Base-by-base conservation (phyloP, 2,888 invertebrate genomes). In the Lasioglossum zephyrum region DNA sequence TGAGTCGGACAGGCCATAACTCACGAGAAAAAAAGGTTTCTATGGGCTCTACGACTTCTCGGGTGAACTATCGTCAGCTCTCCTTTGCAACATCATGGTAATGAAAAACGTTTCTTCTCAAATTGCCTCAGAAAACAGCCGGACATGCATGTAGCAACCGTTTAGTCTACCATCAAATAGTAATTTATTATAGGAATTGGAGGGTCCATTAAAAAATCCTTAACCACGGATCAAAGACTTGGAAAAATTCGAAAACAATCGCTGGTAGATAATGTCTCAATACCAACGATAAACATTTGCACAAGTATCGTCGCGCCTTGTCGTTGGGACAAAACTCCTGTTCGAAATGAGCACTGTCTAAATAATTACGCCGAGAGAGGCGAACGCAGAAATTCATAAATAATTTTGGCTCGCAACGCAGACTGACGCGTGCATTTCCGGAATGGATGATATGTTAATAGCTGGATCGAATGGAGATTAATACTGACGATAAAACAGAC, bases 371-470 rank as follows among this genome's bases (percentile, higher is more conserved):
- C 2, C 18, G 2, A 49, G 49, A 6, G 22, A 22, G 8, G 22
- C 22, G 36, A 39, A 18, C 18, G 69, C 3, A 8, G 8, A 69
- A 69, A 16, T 69, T 22, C 9, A 18, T 22, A 9, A 36, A 22
- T 69, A 22, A 69, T 69, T 69, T 9, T 1, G 9, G 13, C 2
- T 39, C 49, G 22, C 39, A 53, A 39, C 47, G 13, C 44, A 44
- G 22, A 16, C 26, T 5, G n/a, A 39, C 36, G 11, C 69, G 53
- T 31, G n/a, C 49, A 36, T 53, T 31, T 39, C 60, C 76, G 81
- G 81, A 81, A 72, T 84, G 69, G 73, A 63, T 77, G 75, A 70
- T 82, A 87, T 79, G 84, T 81, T 87, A 88, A 89, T 89, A 87
- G 79, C 11, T 11, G 57, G 11, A 11, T 57, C 11, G 57, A 57